Evolutionary conservation across 2,113 vertebrate genomes (phyloP).

Genomic region (Phocoena sinus): DNA sequence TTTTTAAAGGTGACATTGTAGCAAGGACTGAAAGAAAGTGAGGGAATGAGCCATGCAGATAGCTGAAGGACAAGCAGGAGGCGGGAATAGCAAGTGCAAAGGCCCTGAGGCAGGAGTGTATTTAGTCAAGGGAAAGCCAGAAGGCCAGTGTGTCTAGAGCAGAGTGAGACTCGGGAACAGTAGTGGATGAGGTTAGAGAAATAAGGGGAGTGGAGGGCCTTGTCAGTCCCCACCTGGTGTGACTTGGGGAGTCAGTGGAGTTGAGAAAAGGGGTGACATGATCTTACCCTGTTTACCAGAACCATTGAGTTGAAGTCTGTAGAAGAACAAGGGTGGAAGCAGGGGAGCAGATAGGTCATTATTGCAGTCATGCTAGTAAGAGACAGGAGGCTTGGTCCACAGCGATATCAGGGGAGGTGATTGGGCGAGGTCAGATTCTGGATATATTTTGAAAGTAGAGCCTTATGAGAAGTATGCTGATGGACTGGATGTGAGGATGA

Average conservation of each 20-base stretch:
- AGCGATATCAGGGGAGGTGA: neutral
- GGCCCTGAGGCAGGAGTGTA: neutral
- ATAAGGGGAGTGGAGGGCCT: neutral
- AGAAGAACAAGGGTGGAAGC: neutral
- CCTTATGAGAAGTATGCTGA: neutral
- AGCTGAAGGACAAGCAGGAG: neutral
- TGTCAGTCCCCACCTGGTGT: neutral
- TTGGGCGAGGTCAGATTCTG: neutral
- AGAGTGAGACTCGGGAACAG: neutral
- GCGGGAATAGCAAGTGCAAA: neutral
- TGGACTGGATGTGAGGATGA: neutral
- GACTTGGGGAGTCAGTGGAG: neutral
- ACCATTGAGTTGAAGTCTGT: neutral
- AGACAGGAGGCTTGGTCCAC: neutral
- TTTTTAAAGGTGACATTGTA: neutral
- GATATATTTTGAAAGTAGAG: neutral
- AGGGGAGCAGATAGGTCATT: neutral
- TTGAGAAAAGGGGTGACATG: neutral
- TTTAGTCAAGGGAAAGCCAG: neutral
- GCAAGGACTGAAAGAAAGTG: neutral
- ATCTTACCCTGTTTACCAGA: neutral
- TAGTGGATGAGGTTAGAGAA: neutral
- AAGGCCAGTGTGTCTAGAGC: neutral
- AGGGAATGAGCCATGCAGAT: neutral
- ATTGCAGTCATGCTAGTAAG: neutral